A percentile compares a stretch with the other conserved stretches of the same genome.
Evolutionary conservation across 1,140 invertebrate species (phyloP).

Genomic region (Solenopsis invicta): DNA sequence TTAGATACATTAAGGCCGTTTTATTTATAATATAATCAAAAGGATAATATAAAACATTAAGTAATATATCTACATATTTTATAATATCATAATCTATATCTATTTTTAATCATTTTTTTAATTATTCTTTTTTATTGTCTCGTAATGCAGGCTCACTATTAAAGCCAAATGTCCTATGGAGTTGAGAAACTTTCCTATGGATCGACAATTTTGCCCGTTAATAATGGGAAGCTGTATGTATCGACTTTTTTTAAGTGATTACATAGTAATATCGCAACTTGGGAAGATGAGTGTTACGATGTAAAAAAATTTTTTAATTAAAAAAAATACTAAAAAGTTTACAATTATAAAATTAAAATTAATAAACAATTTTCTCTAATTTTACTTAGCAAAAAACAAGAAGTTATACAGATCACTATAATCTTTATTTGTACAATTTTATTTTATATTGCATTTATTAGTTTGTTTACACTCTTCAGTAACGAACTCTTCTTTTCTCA

Average conservation of each 20-base stretch:
- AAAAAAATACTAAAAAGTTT: not conserved
- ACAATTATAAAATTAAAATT: not conserved
- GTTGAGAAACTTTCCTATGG: constrained; percentile 98
- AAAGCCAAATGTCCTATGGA: constrained; percentile 99
- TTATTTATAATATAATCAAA: not conserved
- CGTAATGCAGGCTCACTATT: constrained; percentile 94
- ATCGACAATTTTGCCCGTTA: constrained; percentile 96
- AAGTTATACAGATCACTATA: not conserved
- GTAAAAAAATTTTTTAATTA: not conserved
- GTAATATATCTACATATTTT: not conserved
- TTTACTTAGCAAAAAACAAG: not conserved
- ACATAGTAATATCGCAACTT: not conserved
- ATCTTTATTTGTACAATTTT: not conserved
- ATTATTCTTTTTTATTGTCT: constrained; percentile 2
- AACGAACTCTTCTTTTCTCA: not conserved
- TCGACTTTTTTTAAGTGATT: not conserved
- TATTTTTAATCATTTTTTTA: not conserved
- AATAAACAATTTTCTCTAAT: not conserved
- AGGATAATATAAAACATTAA: not conserved
- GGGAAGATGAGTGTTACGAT: not conserved
- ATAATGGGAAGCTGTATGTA: constrained; percentile 98
- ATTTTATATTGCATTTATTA: not conserved
- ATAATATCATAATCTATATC: not conserved
- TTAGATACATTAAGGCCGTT: not conserved
- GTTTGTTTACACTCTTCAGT: not conserved